Conservation (phyloP, 2,888 invertebrate species). For the Caenorhabditis becei region DNA sequence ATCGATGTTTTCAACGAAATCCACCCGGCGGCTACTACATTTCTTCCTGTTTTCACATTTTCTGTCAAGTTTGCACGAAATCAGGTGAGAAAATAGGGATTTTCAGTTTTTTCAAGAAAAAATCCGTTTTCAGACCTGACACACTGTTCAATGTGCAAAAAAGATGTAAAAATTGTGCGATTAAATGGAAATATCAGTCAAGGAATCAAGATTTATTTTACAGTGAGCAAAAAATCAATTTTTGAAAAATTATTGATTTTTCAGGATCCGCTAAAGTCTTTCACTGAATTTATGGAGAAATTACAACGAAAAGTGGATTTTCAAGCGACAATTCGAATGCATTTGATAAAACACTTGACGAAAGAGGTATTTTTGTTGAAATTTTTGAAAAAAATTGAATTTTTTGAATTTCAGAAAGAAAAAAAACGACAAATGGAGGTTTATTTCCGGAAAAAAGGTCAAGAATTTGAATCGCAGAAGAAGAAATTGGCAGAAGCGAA, state of each 20-base stretch:
- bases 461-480: constrained; percentile 40
- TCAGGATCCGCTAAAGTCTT: constrained; percentile 33
- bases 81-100: constrained; percentile 22
- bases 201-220: constrained; percentile 43
- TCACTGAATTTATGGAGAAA: constrained; percentile 28
- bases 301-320: constrained; percentile 41
- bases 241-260: constrained; percentile 1
- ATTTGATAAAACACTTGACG: constrained; percentile 39
- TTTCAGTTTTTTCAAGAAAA: not conserved
- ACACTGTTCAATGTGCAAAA: constrained; percentile 41
- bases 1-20: constrained; percentile 39
- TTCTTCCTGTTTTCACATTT: constrained; percentile 55
- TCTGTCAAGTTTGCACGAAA: constrained; percentile 44
- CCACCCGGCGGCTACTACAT: constrained; percentile 23
- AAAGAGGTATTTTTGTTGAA: constrained; percentile 35
- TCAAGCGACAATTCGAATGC: constrained; percentile 31
- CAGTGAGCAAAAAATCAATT: constrained; percentile 6
- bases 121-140: constrained; percentile 15
- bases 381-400: not conserved
- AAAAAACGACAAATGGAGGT: constrained; percentile 50
- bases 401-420: constrained; percentile 42
- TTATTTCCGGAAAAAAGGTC: constrained; percentile 35
- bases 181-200: constrained; percentile 38
- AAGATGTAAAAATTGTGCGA: constrained; percentile 32
- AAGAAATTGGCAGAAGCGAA: constrained; percentile 36